phyloP scores from a whole-genome alignment of 2,888 invertebrate species.

The Stegophylla sp. region DNA sequence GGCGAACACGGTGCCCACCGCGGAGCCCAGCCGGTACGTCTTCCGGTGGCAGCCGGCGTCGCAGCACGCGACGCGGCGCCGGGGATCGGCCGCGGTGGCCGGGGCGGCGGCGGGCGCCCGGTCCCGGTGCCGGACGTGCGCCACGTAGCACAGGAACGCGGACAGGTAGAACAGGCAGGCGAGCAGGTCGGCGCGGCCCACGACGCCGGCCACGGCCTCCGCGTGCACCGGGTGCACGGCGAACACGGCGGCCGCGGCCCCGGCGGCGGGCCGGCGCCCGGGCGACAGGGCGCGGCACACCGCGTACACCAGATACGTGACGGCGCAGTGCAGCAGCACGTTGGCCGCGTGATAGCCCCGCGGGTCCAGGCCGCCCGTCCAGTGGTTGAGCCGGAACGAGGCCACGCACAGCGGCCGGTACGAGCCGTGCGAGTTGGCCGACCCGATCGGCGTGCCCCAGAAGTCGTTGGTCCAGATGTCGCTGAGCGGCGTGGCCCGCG shows the following conservation, averaged over 20 bases:
- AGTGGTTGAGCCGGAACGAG: constrained; percentile 83
- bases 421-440: constrained; percentile 94
- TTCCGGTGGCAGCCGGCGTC: constrained; percentile 47
- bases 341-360: constrained; percentile 87
- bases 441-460: constrained; percentile 94
- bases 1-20: constrained; percentile 57
- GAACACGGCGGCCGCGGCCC: constrained; percentile 72
- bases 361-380: constrained; percentile 78
- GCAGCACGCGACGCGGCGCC: constrained; percentile 54
- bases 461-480: constrained; percentile 90
- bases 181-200: constrained; percentile 92
- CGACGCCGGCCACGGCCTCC: constrained; percentile 94
- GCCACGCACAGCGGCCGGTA: constrained; percentile 92
- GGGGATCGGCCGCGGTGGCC: constrained; percentile 15
- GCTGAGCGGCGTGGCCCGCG: constrained; percentile 70
- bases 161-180: constrained; percentile 89
- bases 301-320: constrained; percentile 72
- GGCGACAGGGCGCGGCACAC: constrained; percentile 66
- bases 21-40: constrained; percentile 52
- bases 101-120: constrained; percentile 20
- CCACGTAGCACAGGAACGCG: constrained; percentile 84
- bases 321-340: constrained; percentile 83
- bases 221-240: constrained; percentile 96
- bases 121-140: constrained; percentile 70
- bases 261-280: constrained; percentile 67